Evolutionary conservation across 2,113 vertebrate species (phyloP).

Genomic region (Xiphophorus couchianus): DNA sequence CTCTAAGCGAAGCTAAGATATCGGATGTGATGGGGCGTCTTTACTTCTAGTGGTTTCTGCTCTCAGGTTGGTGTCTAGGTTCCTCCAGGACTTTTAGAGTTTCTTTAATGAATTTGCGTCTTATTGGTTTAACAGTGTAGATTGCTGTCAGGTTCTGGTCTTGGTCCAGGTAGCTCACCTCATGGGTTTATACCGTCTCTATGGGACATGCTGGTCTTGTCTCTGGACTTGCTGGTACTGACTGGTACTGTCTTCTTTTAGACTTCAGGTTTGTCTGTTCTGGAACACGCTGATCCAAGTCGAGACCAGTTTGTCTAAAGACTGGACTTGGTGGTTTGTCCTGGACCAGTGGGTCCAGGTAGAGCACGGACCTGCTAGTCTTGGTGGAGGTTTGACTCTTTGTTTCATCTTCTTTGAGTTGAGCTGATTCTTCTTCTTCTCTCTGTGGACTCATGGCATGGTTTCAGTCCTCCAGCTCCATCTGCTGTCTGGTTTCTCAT

Average conservation of each 20-base stretch:
- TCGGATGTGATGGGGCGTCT: no score
- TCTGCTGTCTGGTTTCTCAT: constrained; percentile 82
- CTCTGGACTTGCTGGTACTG: not conserved
- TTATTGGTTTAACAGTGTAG: not conserved
- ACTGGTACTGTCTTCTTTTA: not conserved
- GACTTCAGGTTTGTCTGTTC: not conserved
- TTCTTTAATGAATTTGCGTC: no score
- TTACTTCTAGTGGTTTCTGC: not conserved
- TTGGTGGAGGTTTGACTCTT: constrained; percentile 37
- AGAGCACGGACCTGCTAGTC: not conserved
- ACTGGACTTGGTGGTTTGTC: not conserved
- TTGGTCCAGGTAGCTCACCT: not conserved
- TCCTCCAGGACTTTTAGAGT: not conserved
- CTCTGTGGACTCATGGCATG: constrained; percentile 80
- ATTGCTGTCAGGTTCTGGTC: not conserved
- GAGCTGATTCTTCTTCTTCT: not conserved
- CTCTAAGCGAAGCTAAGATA: no score
- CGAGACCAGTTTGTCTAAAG: not conserved
- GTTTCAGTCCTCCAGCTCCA: constrained; percentile 81
- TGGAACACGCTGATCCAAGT: not conserved
- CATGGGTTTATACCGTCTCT: not conserved
- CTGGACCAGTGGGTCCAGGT: not conserved
- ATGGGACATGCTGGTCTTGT: not conserved
- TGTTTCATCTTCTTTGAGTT: not conserved
- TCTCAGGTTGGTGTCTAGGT: not conserved